These are phyloP conservation scores for Cetonia aurata DNA, from an alignment of 2,888 invertebrate genomes.

Conservation along the genomic window DNA sequence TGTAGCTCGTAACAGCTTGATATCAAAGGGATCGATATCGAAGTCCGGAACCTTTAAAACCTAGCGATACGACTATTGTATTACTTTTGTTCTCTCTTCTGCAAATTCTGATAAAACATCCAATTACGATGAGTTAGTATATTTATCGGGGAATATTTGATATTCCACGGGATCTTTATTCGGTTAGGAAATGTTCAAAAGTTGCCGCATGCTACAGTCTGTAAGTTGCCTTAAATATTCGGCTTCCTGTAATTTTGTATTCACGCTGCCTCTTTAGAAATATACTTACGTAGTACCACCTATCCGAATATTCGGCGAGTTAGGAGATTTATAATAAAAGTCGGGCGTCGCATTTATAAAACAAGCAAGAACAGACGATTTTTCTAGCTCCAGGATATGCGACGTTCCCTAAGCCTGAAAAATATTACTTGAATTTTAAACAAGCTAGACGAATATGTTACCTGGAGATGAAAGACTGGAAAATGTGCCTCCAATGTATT, in stretches of 20 bases:
- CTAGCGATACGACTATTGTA: slow-evolving; percentile 9
- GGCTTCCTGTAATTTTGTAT: slow-evolving; percentile 31
- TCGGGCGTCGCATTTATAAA: slow-evolving; percentile 43
- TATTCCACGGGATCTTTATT: too few species aligned
- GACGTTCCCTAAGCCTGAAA: slow-evolving; percentile 35
- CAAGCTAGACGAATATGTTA: slow-evolving; percentile 5
- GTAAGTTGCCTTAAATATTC: too few species aligned
- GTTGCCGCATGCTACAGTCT: too few species aligned
- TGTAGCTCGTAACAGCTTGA: slow-evolving; percentile 35
- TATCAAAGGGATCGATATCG: slow-evolving; percentile 26
- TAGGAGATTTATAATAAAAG: slow-evolving; percentile 46
- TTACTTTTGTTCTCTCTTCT: slow-evolving; percentile 19
- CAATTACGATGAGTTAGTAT: too few species aligned
- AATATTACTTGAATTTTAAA: slow-evolving; percentile 46
- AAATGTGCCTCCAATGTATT: background rate
- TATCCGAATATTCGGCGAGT: slow-evolving; percentile 32
- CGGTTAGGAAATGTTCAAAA: too few species aligned
- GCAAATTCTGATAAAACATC: background rate
- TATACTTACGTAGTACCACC: slow-evolving; percentile 3
- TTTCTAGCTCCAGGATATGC: slow-evolving; percentile 42
- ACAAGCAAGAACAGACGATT: slow-evolving; percentile 48
- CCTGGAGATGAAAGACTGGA: background rate
- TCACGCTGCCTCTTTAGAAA: slow-evolving; percentile 36
- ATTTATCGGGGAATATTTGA: too few species aligned
- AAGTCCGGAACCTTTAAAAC: slow-evolving; percentile 9